These are phyloP conservation scores for Cliona cf. orientalis DNA, from an alignment of 37 sponge, comb jelly and placozoan genomes.

Conservation along the genomic window DNA sequence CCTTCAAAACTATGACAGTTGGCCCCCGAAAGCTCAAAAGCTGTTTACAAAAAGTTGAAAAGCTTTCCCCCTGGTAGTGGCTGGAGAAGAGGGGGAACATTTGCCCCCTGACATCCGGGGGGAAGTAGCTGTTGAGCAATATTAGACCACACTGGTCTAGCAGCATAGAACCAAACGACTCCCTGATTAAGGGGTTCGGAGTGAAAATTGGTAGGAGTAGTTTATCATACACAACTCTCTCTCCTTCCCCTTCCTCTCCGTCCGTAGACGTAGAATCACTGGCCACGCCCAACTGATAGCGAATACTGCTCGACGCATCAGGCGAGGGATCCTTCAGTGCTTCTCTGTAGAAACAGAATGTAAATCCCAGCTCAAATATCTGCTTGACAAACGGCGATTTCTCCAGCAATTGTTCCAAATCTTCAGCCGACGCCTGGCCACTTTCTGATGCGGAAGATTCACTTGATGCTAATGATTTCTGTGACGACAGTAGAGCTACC, in stretches of 20 bases:
- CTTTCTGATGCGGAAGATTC: background rate
- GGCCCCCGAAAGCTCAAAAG: constrained; percentile 76
- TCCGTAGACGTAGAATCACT: background rate
- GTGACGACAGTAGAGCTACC: background rate
- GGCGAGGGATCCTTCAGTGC: background rate
- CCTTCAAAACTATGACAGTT: constrained; percentile 75
- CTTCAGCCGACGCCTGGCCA: background rate
- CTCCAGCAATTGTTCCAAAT: constrained; percentile 38
- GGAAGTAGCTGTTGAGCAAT: constrained; percentile 50
- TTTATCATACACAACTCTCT: constrained; percentile 9
- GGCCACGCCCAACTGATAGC: constrained; percentile 8
- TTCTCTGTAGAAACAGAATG: constrained; percentile 14
- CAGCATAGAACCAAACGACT: constrained; percentile 36
- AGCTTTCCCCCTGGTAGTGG: constrained; percentile 86
- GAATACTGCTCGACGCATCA: background rate
- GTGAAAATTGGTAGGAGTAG: constrained; percentile 31
- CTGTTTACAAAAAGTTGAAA: constrained; percentile 72
- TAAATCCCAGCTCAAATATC: constrained; percentile 33
- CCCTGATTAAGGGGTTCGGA: constrained; percentile 40
- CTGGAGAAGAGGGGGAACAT: constrained; percentile 88
- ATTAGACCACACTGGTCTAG: constrained; percentile 40
- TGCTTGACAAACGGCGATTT: constrained; percentile 3
- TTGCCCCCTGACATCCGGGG: constrained; percentile 48
- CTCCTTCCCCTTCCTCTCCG: constrained; percentile 1
- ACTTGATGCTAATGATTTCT: no score